Evolutionary conservation across 1,140 invertebrate genomes (phyloP), one percentile per base, ranked within the genome.

Genomic region (Calycopis cecrops): DNA sequence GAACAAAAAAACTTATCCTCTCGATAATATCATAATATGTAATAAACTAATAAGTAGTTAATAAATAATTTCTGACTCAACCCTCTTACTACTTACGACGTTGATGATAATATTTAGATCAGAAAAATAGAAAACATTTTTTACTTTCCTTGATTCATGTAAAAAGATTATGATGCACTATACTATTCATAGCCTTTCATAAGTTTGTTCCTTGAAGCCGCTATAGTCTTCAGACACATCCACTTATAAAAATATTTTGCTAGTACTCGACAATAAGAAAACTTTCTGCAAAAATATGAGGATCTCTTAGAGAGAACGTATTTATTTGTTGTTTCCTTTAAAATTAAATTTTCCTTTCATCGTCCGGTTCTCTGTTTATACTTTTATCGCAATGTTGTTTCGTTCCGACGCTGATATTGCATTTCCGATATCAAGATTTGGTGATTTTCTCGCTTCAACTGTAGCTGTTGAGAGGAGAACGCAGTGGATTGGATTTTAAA

Each of bases 351-450:
- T 28, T 28, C 21, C 21, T 28, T 14, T 44, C 40, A 9, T 14
- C 40, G 40, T 44, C 40, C 40, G 40, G 40, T 44, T 12, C 38
- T n/a, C 21, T 44, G 40, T 44, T 44, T 44, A 14, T 28, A 28
- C 21, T 28, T 28, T 28, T 28, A 28, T 28, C 21, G 21, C 21
- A 28, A 28, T 16, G 12, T 44, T 14, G 40, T 44, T 12, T 12
- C 17, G 14, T 44, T 44, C 17, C 40, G 40, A 14, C 40, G 40
- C 40, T 16, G 40, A 44, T 44, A 44, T 44, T 44, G 40, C 40
- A 44, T 44, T 44, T 44, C 40, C 40, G 16, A 44, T 44, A 44
- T 17, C 40, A 44, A 44, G 40, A 44, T 44, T 44, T 16, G 40
- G 40, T 16, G 40, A 44, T 44, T 44, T 44, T 42, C 40, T 14